phyloP scores from a whole-genome alignment of 2,113 vertebrate species.

The Pedetes capensis region DNA sequence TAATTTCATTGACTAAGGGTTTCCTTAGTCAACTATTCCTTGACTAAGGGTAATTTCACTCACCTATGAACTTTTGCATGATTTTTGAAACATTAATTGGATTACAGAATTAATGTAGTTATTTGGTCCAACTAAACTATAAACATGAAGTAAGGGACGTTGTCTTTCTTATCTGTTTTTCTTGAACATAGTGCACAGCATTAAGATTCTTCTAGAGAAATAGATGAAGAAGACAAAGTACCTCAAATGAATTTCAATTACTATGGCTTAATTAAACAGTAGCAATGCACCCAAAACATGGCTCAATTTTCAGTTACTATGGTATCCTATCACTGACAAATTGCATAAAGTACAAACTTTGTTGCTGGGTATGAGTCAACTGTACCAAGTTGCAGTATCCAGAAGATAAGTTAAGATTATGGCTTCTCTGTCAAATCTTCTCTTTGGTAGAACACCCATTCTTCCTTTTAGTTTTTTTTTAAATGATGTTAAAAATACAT shows the following conservation, averaged over 20 bases:
- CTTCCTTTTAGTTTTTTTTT: not conserved
- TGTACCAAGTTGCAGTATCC: not conserved
- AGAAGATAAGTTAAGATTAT: not conserved
- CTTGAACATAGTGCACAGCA: not conserved
- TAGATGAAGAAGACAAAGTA: not conserved
- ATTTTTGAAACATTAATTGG: not conserved
- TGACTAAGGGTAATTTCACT: not conserved
- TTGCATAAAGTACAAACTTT: not conserved
- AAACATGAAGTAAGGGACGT: not conserved
- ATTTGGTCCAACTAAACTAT: not conserved
- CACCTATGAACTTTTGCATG: not conserved
- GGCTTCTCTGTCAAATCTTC: not conserved
- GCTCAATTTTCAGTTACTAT: not conserved
- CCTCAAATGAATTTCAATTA: not conserved
- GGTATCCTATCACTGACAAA: not conserved
- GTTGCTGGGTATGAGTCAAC: not conserved
- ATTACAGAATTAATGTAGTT: not conserved
- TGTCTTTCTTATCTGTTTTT: slow-evolving; percentile 9
- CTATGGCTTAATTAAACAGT: not conserved
- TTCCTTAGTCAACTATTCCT: too few relatives aligned
- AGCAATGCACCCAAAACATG: too few relatives aligned
- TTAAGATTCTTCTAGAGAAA: not conserved
- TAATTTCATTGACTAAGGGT: not conserved
- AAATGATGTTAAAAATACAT: not conserved
- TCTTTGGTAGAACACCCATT: not conserved